Percentiles rank a stretch among this genome's conserved stretches.
Evolutionary conservation across 2,797 vertebrate genomes (phyloP).

Genomic region (Chiropotes sagulatus): DNA sequence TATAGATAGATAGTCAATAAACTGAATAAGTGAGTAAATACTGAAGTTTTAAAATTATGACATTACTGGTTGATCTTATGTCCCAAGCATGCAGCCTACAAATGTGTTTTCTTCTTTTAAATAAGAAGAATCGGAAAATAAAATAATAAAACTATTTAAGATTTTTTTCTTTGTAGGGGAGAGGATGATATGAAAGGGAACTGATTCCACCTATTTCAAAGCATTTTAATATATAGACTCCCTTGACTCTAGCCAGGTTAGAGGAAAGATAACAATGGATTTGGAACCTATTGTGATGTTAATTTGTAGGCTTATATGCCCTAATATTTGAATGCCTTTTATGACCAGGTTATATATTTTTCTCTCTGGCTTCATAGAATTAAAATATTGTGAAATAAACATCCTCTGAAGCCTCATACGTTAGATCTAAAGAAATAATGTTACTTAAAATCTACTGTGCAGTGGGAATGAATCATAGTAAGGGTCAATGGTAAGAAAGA

Average conservation of each 20-base stretch:
- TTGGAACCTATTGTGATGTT: neutral
- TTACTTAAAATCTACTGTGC: neutral
- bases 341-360: neutral
- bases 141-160: neutral
- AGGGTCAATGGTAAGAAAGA: neutral
- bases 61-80: neutral
- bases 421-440: neutral
- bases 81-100: neutral
- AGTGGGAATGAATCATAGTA: neutral
- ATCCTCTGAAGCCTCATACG: neutral
- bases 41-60: constrained; percentile 1
- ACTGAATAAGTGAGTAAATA: neutral
- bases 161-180: neutral
- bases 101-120: neutral
- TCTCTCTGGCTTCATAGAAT: constrained; percentile 13
- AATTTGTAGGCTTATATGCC: neutral
- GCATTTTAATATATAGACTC: neutral
- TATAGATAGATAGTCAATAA: neutral
- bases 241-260: neutral
- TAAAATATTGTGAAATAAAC: constrained; percentile 28
- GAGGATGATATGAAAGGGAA: neutral
- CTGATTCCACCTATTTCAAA: neutral
- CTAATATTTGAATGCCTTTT: neutral
- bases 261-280: neutral
- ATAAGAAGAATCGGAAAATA: neutral